Evolutionary conservation across 2,113 vertebrate species (phyloP).

Genomic region (Amblyornis subalaris): DNA sequence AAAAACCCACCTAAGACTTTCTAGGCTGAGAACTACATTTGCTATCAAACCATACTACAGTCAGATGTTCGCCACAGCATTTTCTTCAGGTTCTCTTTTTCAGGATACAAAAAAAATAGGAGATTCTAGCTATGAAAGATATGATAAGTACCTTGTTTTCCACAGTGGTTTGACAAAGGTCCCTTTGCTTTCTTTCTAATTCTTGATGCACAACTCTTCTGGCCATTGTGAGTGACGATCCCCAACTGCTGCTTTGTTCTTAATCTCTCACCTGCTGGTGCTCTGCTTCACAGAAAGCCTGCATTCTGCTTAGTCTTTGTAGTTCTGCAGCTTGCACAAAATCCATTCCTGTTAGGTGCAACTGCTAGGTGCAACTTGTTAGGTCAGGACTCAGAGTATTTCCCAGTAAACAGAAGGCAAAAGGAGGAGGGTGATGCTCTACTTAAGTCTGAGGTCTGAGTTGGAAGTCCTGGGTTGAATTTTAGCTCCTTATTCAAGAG

Average conservation of each 20-base stretch:
- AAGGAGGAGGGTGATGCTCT: background rate
- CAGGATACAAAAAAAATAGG: background rate
- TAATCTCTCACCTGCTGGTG: background rate
- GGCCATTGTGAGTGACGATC: fast-evolving
- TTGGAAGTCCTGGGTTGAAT: background rate
- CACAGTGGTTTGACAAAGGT: background rate
- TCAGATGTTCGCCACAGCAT: background rate
- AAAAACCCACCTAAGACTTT: background rate
- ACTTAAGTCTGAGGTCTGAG: background rate
- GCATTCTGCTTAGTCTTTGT: background rate
- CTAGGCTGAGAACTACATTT: background rate
- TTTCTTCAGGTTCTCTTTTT: background rate
- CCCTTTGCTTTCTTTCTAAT: background rate
- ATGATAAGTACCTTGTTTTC: background rate
- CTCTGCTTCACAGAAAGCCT: background rate
- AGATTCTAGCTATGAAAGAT: background rate
- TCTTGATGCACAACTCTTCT: fast-evolving
- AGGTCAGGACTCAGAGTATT: background rate
- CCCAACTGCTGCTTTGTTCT: background rate
- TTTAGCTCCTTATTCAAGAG: background rate
- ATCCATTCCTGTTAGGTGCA: background rate
- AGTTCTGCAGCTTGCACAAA: background rate
- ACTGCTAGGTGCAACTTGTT: background rate
- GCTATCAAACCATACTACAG: background rate
- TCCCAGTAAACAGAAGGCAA: background rate